Percentiles rank a stretch among this genome's conserved stretches.
These are phyloP conservation scores for Cossypha caffra DNA, from an alignment of 2,797 vertebrate species.

Conservation along the genomic window DNA sequence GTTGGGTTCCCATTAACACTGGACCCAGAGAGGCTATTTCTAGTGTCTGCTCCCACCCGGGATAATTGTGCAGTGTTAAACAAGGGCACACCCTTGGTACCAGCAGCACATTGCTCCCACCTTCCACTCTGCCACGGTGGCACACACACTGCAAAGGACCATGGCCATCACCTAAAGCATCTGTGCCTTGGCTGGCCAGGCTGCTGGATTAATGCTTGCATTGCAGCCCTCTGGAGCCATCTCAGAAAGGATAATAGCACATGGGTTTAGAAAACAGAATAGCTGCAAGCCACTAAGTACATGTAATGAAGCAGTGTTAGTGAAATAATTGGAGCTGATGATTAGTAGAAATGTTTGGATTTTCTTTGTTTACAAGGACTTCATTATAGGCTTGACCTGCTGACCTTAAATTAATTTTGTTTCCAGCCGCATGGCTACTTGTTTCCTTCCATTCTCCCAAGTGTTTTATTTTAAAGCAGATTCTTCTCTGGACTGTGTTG, in stretches of 20 bases:
- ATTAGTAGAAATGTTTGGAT: background rate
- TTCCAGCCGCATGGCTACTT: background rate
- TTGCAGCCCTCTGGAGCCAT: background rate
- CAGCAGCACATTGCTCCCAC: background rate
- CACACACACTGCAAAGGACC: accelerated
- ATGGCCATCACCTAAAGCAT: background rate
- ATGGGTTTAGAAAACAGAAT: background rate
- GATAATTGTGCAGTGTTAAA: accelerated
- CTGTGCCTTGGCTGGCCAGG: background rate
- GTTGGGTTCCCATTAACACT: accelerated
- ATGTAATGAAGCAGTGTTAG: background rate
- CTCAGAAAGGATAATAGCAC: background rate
- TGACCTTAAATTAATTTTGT: conserved; percentile 20
- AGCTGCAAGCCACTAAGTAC: background rate
- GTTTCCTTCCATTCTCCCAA: conserved; percentile 32
- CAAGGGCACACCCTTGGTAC: accelerated
- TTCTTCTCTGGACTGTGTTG: conserved; percentile 7
- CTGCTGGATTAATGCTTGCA: background rate
- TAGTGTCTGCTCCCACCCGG: accelerated
- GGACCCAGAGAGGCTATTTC: background rate
- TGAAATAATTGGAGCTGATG: background rate
- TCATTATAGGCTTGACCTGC: background rate
- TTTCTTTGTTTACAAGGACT: background rate
- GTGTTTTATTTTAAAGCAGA: conserved; percentile 62
- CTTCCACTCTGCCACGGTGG: background rate